A percentile compares a stretch with the other conserved stretches of the same genome.
Evolutionary conservation across 2,797 vertebrate genomes (phyloP).

Genomic region (Holocentrus rufus): DNA sequence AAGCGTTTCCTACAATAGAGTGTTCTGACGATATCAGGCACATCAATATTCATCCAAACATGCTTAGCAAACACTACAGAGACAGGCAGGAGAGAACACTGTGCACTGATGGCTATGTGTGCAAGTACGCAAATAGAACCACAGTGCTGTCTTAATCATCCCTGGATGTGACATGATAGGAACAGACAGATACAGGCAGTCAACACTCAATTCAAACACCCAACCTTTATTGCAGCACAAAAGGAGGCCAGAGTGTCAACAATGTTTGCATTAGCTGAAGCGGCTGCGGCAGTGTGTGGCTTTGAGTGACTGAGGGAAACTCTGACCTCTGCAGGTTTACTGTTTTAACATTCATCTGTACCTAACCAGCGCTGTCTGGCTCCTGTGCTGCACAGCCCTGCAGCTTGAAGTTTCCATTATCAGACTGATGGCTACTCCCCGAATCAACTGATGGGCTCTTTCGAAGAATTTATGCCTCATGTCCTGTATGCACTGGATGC

Average conservation of each 20-base stretch:
- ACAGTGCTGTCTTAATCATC: slow-evolving; percentile 62
- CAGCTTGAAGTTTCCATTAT: slow-evolving; percentile 24
- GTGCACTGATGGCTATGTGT: slow-evolving; percentile 63
- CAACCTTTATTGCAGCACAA: slow-evolving; percentile 46
- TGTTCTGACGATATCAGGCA: slow-evolving; percentile 51
- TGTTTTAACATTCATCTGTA: slow-evolving; percentile 23
- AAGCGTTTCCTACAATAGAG: slow-evolving; percentile 38
- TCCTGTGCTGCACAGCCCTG: background rate
- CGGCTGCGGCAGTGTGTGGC: slow-evolving; percentile 26
- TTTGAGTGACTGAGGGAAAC: slow-evolving; percentile 26
- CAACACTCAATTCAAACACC: slow-evolving; percentile 68
- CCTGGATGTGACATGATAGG: slow-evolving; percentile 68
- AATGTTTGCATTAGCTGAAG: slow-evolving; percentile 44
- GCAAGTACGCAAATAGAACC: slow-evolving; percentile 67
- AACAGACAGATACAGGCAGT: slow-evolving; percentile 68
- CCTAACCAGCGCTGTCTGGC: background rate
- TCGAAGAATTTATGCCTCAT: slow-evolving; percentile 27
- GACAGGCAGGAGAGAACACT: slow-evolving; percentile 52
- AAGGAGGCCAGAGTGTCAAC: slow-evolving; percentile 54
- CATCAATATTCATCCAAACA: slow-evolving; percentile 59
- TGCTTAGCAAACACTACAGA: slow-evolving; percentile 39
- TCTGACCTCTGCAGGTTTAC: slow-evolving; percentile 41
- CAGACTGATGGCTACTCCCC: slow-evolving; percentile 12
- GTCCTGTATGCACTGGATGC: slow-evolving; percentile 8
- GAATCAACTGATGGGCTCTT: slow-evolving; percentile 36